These are phyloP conservation scores for Fratercula arctica DNA, from an alignment of 2,797 vertebrate genomes.

Conservation along the genomic window DNA sequence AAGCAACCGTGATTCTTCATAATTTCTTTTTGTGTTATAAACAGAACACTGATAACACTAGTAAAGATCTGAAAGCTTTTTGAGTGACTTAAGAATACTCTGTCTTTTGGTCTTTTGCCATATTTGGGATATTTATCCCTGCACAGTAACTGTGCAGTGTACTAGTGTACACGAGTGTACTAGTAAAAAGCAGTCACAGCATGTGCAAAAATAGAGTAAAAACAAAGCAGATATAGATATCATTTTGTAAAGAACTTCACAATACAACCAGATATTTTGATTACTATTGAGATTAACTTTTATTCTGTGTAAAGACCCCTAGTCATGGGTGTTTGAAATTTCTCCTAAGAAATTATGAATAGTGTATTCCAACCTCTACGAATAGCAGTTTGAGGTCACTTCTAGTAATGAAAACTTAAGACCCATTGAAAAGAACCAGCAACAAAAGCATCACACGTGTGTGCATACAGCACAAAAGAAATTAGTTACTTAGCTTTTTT, in stretches of 20 bases:
- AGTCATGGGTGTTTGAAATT: neutral
- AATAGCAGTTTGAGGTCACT: neutral
- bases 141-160: neutral
- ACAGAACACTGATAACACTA: neutral
- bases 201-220: neutral
- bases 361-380: neutral
- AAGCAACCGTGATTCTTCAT: neutral
- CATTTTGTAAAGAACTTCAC: neutral
- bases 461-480: neutral
- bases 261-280: neutral
- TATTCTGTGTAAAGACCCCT: neutral
- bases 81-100: neutral
- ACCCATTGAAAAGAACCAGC: neutral
- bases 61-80: neutral
- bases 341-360: slow-evolving; percentile 26
- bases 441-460: neutral
- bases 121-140: neutral
- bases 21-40: neutral
- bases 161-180: neutral
- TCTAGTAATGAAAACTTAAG: neutral
- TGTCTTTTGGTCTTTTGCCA: neutral
- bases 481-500: neutral
- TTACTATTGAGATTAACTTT: neutral
- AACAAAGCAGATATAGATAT: neutral
- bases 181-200: neutral